A percentile compares a stretch with the other conserved stretches of the same genome.
These are phyloP conservation scores for Acanthosepion esculentum DNA, from an alignment of 2,888 invertebrate genomes.

Conservation along the genomic window DNA sequence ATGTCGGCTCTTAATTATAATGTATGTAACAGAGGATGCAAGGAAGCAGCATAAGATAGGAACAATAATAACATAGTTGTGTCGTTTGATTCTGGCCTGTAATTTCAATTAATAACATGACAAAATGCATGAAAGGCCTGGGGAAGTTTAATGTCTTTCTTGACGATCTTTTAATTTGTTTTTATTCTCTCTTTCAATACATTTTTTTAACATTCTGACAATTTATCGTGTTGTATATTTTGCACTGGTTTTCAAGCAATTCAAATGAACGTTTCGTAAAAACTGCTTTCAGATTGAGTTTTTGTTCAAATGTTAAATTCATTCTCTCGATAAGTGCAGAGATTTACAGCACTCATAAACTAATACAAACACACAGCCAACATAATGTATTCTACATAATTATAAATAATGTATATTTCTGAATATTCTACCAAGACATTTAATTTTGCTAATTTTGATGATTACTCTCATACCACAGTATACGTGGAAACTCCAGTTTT, in stretches of 20 bases:
- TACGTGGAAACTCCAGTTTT: too few relatives aligned
- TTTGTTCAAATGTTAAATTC: not conserved
- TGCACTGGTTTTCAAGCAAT: not conserved
- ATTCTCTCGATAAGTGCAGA: not conserved
- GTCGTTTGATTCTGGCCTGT: not conserved
- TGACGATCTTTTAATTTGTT: not conserved
- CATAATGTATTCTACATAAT: too few relatives aligned
- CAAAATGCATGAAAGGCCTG: not conserved
- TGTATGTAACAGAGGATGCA: not conserved
- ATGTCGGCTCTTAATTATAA: not conserved
- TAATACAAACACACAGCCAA: too few relatives aligned
- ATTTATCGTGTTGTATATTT: not conserved
- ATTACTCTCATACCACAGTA: too few relatives aligned
- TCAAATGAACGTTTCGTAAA: not conserved
- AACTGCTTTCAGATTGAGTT: not conserved
- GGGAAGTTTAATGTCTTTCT: not conserved
- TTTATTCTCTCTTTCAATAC: not conserved
- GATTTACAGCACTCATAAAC: not conserved
- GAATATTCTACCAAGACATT: too few relatives aligned
- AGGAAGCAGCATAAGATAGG: not conserved
- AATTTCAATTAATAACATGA: slow-evolving; percentile 33
- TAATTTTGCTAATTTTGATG: too few relatives aligned
- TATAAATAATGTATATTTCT: too few relatives aligned
- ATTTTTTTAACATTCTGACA: not conserved
- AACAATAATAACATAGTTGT: not conserved